These are phyloP conservation scores for Parauchenoglanis punctatus DNA, from an alignment of 2,797 vertebrate species.

Conservation along the genomic window DNA sequence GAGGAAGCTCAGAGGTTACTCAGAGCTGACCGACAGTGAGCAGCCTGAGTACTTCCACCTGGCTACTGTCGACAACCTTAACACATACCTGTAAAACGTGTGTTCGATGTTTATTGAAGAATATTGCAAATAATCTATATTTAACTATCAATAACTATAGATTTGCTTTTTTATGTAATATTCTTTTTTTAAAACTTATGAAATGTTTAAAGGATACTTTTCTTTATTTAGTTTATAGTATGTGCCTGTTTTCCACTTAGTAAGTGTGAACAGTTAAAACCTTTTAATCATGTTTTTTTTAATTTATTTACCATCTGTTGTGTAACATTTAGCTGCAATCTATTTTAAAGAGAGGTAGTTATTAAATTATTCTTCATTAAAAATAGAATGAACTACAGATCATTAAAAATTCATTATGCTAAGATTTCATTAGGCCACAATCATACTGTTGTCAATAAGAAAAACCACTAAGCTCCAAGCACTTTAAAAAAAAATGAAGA, in stretches of 20 bases:
- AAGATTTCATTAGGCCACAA: not conserved
- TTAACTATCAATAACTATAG: not conserved
- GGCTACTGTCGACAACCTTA: constrained; percentile 78
- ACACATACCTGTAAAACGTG: constrained; percentile 73
- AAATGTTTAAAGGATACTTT: not conserved
- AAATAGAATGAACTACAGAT: not conserved
- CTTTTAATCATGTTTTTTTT: not conserved
- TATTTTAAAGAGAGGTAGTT: not conserved
- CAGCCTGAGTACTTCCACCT: constrained; percentile 89
- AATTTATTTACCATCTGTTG: not conserved
- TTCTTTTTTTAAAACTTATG: not conserved
- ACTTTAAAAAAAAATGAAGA: not conserved
- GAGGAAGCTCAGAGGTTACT: constrained; percentile 67
- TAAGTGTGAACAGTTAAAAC: not conserved
- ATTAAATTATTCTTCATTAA: no score
- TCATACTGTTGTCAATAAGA: not conserved
- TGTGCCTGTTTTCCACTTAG: not conserved
- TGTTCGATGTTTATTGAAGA: not conserved
- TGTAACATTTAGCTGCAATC: not conserved
- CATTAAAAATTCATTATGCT: not conserved
- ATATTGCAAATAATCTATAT: constrained; percentile 10
- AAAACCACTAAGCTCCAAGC: not conserved
- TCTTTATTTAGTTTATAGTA: not conserved
- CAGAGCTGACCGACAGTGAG: constrained; percentile 74
- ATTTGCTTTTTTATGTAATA: not conserved